Conservation (phyloP, 1,140 invertebrate species). For the Drosophila lini region DNA sequence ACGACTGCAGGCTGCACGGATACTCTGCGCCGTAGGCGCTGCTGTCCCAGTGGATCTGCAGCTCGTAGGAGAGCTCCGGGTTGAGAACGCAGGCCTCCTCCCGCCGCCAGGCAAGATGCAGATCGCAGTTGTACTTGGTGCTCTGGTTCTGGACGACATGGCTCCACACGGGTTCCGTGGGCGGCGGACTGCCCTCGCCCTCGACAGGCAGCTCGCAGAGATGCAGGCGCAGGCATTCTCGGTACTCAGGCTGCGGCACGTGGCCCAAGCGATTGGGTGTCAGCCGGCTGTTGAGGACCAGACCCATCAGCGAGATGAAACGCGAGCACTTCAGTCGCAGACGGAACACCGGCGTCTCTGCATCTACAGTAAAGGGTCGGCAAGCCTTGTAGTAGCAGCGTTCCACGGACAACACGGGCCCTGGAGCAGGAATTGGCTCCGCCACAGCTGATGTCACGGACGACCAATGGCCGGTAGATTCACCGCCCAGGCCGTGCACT, state of each 20-base stretch:
- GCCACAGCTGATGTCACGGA: neutral
- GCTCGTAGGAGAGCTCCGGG: conserved; percentile 70
- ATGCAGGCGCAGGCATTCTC: conserved; percentile 69
- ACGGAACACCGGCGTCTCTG: conserved; percentile 55
- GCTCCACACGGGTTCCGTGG: conserved; percentile 55
- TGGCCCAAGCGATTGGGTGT: conserved; percentile 55
- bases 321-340: conserved; percentile 62
- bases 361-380: conserved; percentile 72
- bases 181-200: conserved; percentile 4
- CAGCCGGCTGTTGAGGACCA: conserved; percentile 75
- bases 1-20: conserved; percentile 77
- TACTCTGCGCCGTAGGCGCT: conserved; percentile 75
- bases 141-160: conserved; percentile 61
- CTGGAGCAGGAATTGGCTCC: neutral
- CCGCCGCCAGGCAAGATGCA: conserved; percentile 67
- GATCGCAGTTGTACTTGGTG: conserved; percentile 81
- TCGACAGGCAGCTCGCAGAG: conserved; percentile 49
- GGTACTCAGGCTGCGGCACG: conserved; percentile 59
- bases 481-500: conserved; percentile 11
- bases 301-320: conserved; percentile 74
- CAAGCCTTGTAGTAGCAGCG: conserved; percentile 82
- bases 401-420: conserved; percentile 55
- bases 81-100: conserved; percentile 68
- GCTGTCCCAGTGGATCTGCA: conserved; percentile 68
- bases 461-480: conserved; percentile 23